Evolutionary conservation across 2,113 vertebrate species (phyloP), one percentile per base, ranked within the genome.

Genomic region (Myiozetetes cayanensis): DNA sequence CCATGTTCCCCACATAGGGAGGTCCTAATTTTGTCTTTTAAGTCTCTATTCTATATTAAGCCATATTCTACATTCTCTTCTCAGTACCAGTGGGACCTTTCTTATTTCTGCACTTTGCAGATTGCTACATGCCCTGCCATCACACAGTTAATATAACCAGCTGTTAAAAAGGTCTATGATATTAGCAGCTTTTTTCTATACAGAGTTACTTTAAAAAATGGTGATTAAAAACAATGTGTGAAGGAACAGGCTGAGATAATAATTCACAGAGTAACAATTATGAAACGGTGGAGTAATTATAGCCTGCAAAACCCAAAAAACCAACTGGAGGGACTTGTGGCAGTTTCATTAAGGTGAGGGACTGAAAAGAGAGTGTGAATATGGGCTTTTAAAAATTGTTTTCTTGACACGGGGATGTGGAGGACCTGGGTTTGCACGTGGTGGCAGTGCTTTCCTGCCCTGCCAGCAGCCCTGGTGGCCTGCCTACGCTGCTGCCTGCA

Each of bases 361-460:
- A n/a, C 44, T 52, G 53, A 83, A 81, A 44, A 72, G 16, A 28
- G 8, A 3, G 25, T 58, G 52, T 63, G 31, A 53, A 56, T 10
- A 59, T 16, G 12, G 30, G 33, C 21, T 93, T 90, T 71, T 14
- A 61, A 44, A 70, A 55, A 22, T 15, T 0, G 0, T 59, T 75
- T 62, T 82, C 8, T 15, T n/a, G 73, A 35, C 43, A 53, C 1
- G 1, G 41, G n/a, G 19, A 31, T 90, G 79, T 0, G 35, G 44
- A 84, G 73, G 33, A 89, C 23, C 65, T 58, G 50, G 20, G 33
- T 93, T 89, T 94, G 95, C 96, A 89, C 95, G 97, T 97, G 96
- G 93, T 96, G 97, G 97, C 96, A 97, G 92, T 95, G 92, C 95
- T 95, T 73, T 90, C 87, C 89, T 63, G 5, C 8, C 46, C 87